phyloP scores from a whole-genome alignment of 2,113 vertebrate species.

The Corynorhinus townsendii region DNA sequence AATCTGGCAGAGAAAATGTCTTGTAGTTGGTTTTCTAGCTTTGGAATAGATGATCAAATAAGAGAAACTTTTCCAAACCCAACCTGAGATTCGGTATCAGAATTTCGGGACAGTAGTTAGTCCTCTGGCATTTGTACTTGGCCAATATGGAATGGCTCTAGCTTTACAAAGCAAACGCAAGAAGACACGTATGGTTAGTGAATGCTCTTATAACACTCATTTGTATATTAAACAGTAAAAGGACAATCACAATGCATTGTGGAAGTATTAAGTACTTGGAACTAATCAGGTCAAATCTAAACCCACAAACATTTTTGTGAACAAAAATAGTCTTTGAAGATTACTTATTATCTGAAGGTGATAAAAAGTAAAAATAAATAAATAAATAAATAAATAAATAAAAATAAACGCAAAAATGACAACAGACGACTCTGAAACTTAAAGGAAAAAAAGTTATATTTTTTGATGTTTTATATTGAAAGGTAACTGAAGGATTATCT shows the following conservation, averaged over 20 bases:
- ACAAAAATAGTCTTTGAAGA: not conserved
- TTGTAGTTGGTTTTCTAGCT: not conserved
- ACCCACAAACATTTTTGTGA: not conserved
- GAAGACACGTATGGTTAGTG: not conserved
- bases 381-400: no score
- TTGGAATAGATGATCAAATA: not conserved
- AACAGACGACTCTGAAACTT: not conserved
- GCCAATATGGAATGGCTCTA: not conserved
- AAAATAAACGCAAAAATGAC: not conserved
- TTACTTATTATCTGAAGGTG: not conserved
- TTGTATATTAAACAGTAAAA: no score
- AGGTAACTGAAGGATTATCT: not conserved
- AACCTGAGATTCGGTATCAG: not conserved
- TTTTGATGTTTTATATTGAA: not conserved
- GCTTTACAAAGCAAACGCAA: not conserved
- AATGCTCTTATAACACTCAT: not conserved
- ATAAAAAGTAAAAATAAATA: not conserved
- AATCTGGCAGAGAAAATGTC: not conserved
- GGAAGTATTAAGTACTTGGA: not conserved
- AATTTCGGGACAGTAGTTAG: not conserved
- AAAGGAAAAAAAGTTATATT: not conserved
- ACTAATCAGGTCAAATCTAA: not conserved
- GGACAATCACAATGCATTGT: no score
- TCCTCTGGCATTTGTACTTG: not conserved
- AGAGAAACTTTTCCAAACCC: not conserved